These are phyloP conservation scores for Pogonocichla stellata DNA, from an alignment of 2,113 vertebrate genomes.

Conservation along the genomic window DNA sequence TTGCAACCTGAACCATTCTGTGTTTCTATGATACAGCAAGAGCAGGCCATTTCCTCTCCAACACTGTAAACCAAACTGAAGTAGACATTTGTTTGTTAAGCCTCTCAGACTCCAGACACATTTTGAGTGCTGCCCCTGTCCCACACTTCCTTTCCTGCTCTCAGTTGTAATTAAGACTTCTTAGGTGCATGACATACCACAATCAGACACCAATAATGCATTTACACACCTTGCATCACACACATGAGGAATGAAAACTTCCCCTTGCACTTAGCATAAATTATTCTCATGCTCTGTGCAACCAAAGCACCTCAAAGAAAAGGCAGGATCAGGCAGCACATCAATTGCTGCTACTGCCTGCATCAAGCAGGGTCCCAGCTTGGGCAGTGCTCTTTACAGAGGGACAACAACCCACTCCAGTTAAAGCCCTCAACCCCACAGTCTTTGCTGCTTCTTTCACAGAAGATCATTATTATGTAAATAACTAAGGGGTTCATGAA, in stretches of 20 bases:
- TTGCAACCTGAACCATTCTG: background rate
- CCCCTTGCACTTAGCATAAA: background rate
- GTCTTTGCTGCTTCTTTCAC: background rate
- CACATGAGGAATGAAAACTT: background rate
- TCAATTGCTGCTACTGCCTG: background rate
- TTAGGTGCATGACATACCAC: rapidly evolving
- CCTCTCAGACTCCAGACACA: background rate
- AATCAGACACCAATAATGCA: background rate
- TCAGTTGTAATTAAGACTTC: background rate
- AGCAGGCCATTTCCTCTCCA: background rate
- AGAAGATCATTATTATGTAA: background rate
- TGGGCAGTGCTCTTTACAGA: background rate
- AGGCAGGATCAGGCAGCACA: background rate
- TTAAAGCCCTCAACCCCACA: background rate
- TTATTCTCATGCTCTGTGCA: background rate
- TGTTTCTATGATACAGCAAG: background rate
- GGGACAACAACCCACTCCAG: background rate
- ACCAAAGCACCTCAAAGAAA: background rate
- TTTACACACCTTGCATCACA: background rate
- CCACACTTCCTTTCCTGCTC: background rate
- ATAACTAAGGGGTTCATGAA: background rate
- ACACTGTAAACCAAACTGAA: background rate
- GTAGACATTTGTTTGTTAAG: background rate
- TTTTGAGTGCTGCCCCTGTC: background rate
- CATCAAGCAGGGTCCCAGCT: background rate